Percentiles rank a stretch among this genome's conserved stretches.
These are phyloP conservation scores for Apis florea DNA, from an alignment of 1,140 invertebrate genomes.

Conservation along the genomic window DNA sequence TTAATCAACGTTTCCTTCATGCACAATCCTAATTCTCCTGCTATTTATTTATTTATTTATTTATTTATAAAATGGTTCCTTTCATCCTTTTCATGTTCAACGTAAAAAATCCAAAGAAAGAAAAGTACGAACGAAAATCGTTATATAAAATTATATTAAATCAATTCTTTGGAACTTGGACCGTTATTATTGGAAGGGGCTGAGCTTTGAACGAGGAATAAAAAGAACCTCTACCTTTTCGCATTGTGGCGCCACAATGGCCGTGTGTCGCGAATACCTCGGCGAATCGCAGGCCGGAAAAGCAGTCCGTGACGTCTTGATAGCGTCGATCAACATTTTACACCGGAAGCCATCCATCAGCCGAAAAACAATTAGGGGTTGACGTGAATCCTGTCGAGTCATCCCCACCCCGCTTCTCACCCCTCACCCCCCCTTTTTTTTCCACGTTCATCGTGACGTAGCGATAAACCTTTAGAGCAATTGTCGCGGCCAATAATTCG, in stretches of 20 bases:
- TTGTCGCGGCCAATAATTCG: conserved; percentile 33
- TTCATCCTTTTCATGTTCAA: too few species aligned
- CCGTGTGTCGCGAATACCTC: neutral
- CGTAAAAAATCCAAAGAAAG: neutral
- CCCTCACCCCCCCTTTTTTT: neutral
- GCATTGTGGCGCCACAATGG: too few species aligned
- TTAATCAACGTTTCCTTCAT: neutral
- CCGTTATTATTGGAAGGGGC: too few species aligned
- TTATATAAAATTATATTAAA: neutral
- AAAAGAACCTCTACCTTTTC: neutral
- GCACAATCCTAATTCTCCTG: too few species aligned
- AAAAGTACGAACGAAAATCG: neutral
- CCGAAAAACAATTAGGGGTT: conserved; percentile 21
- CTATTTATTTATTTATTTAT: neutral
- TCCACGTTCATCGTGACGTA: neutral
- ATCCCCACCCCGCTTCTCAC: neutral
- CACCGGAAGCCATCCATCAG: conserved; percentile 29
- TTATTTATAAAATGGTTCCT: too few species aligned
- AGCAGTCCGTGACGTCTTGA: conserved; percentile 5
- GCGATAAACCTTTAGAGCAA: conserved; percentile 16
- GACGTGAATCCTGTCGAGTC: conserved; percentile 29
- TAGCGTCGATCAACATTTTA: conserved; percentile 31
- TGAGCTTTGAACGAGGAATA: too few species aligned
- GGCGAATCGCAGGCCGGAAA: neutral
- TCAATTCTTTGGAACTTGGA: too few species aligned